These are phyloP conservation scores for Arenicola marina DNA, from an alignment of 2,888 invertebrate genomes.

Conservation along the genomic window DNA sequence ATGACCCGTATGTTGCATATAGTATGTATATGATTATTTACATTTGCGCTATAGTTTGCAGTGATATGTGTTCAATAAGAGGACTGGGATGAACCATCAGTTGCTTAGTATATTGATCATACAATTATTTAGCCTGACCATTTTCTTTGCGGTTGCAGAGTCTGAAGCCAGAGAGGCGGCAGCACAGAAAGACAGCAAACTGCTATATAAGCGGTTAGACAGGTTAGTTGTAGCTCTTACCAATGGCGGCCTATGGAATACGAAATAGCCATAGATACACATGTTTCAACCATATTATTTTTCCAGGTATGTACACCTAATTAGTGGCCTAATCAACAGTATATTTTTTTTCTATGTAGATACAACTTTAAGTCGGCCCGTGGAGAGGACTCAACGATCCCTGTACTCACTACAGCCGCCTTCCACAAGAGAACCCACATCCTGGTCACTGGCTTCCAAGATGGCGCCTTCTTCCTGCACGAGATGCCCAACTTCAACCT, in stretches of 20 bases:
- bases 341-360: constrained; percentile 55
- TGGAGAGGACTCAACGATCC: constrained; percentile 64
- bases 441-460: constrained; percentile 86
- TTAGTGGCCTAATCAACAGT: too few species aligned
- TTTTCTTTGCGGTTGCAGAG: constrained; percentile 7
- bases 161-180: constrained; percentile 12
- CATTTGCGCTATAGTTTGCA: too few species aligned
- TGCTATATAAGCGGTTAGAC: background rate
- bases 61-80: too few species aligned
- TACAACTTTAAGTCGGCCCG: constrained; percentile 67
- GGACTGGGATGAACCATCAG: too few species aligned
- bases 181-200: constrained; percentile 7
- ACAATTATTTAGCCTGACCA: too few species aligned
- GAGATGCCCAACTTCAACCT: constrained; percentile 92
- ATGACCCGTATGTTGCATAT: too few species aligned
- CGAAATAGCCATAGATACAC: too few species aligned
- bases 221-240: too few species aligned
- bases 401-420: constrained; percentile 74
- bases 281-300: background rate
- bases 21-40: too few species aligned
- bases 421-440: constrained; percentile 82
- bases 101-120: too few species aligned
- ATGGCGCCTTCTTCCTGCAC: constrained; percentile 89
- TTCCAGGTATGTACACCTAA: background rate
- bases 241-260: too few species aligned